Evolutionary conservation across 2,113 vertebrate genomes (phyloP).

Genomic region (Lycocorax pyrrhopterus): DNA sequence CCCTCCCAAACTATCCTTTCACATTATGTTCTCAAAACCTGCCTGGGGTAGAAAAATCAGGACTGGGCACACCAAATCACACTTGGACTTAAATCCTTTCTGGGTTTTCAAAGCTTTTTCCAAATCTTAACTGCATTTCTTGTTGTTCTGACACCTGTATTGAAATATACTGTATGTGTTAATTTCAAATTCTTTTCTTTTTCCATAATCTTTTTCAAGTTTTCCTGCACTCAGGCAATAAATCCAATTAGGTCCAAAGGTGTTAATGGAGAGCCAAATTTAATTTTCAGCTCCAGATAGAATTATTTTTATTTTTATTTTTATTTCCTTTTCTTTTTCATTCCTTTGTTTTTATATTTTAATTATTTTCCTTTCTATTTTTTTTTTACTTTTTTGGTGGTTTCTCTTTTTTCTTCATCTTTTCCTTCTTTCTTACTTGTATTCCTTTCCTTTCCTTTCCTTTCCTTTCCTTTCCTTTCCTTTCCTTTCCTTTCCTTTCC

Average conservation of each 20-base stretch:
- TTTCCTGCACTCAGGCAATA: slow-evolving; percentile 58
- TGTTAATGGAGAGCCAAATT: not conserved
- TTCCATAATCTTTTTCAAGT: slow-evolving; percentile 61
- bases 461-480: too few relatives aligned
- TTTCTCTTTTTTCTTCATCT: too few relatives aligned
- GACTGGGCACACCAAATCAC: not conserved
- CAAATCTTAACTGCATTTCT: slow-evolving; percentile 50
- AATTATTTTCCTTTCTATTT: rapidly evolving
- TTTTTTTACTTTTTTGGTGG: too few relatives aligned
- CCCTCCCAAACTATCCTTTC: not conserved
- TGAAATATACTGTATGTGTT: slow-evolving; percentile 48
- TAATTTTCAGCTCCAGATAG: not conserved
- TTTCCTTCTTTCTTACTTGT: too few relatives aligned
- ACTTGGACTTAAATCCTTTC: slow-evolving; percentile 29
- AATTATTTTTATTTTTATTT: rapidly evolving
- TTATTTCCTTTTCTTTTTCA: too few relatives aligned
- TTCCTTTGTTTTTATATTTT: not conserved
- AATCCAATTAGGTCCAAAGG: slow-evolving; percentile 38
- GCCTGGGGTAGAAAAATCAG: not conserved
- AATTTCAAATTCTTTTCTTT: slow-evolving; percentile 67
- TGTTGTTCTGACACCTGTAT: slow-evolving; percentile 41
- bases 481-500: too few relatives aligned
- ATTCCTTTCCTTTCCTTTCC: too few relatives aligned
- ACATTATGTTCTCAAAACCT: not conserved
- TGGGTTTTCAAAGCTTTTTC: slow-evolving; percentile 46